Evolutionary conservation across 2,888 invertebrate genomes (phyloP).

Genomic region (Dione juno): DNA sequence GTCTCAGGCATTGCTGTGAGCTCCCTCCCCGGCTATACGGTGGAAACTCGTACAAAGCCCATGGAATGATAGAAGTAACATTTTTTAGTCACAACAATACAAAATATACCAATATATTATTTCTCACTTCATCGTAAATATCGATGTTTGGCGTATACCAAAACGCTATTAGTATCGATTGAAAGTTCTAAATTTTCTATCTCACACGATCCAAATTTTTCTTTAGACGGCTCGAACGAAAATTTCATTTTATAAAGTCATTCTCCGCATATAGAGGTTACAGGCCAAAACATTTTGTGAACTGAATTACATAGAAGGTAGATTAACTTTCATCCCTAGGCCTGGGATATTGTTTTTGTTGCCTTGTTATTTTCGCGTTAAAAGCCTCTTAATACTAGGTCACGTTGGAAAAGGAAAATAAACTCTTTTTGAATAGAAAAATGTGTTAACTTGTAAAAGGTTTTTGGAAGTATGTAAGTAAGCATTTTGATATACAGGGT

Average conservation of each 20-base stretch:
- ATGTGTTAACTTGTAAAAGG: background rate
- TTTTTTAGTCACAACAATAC: too few relatives aligned
- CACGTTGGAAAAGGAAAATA: background rate
- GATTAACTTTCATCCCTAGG: constrained; percentile 6
- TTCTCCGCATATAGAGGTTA: background rate
- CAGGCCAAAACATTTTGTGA: background rate
- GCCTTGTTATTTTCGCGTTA: constrained; percentile 1
- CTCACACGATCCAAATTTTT: background rate
- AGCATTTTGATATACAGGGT: background rate
- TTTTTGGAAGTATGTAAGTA: background rate
- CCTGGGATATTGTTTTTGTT: background rate
- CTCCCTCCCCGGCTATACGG: too few relatives aligned
- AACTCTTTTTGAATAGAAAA: background rate
- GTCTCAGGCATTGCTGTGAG: too few relatives aligned
- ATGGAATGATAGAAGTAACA: too few relatives aligned
- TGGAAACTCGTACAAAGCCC: too few relatives aligned
- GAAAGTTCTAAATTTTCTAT: background rate
- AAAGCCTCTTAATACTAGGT: constrained; percentile 4
- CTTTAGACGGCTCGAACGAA: constrained; percentile 5
- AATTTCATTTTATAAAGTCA: constrained; percentile 13
- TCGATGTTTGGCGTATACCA: too few relatives aligned
- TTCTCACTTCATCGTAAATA: too few relatives aligned
- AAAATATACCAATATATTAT: too few relatives aligned
- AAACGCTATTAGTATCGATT: background rate
- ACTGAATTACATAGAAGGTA: constrained; percentile 1